A percentile compares a stretch with the other conserved stretches of the same genome.
phyloP scores from a whole-genome alignment of 92 coral and sea anemone species.

The Nematostella vectensis region DNA sequence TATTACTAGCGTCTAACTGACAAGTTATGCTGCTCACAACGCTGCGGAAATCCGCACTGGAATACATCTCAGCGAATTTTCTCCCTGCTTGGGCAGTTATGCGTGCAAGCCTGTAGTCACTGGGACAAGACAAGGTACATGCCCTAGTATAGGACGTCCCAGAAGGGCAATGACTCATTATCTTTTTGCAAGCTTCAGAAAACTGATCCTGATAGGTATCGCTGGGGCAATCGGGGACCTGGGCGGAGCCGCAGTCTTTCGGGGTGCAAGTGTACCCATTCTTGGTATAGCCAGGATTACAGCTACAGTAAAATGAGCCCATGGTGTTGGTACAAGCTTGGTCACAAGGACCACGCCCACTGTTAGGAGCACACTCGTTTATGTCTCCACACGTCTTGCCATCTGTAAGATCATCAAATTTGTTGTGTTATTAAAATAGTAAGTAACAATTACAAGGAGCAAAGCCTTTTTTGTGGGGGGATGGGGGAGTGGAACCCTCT shows the following conservation, averaged over 20 bases:
- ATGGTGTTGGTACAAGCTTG: constrained; percentile 61
- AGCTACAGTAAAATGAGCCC: constrained; percentile 63
- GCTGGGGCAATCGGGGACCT: constrained; percentile 47
- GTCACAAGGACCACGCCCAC: constrained; percentile 59
- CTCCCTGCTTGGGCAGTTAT: constrained; percentile 42
- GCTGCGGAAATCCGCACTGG: constrained; percentile 39
- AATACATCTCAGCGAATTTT: constrained; percentile 55
- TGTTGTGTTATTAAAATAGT: no score
- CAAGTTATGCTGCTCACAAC: constrained; percentile 45
- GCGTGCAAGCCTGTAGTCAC: constrained; percentile 51
- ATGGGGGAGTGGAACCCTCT: no score
- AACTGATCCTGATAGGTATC: constrained; percentile 57
- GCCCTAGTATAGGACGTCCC: constrained; percentile 37
- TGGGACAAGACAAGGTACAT: constrained; percentile 47
- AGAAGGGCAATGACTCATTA: constrained; percentile 28
- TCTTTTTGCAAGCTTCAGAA: constrained; percentile 51
- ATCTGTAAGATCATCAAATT: no score
- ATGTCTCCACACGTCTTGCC: constrained; percentile 58
- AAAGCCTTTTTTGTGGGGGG: not conserved
- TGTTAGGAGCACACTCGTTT: constrained; percentile 62
- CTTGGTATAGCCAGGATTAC: constrained; percentile 40
- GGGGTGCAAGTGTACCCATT: constrained; percentile 44
- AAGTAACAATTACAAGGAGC: no score
- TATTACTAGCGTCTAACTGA: constrained; percentile 11
- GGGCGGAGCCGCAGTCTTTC: constrained; percentile 42